A percentile compares a stretch with the other conserved stretches of the same genome.
These are phyloP conservation scores for Phaonia tiefii DNA, from an alignment of 2,888 invertebrate species.

Conservation along the genomic window DNA sequence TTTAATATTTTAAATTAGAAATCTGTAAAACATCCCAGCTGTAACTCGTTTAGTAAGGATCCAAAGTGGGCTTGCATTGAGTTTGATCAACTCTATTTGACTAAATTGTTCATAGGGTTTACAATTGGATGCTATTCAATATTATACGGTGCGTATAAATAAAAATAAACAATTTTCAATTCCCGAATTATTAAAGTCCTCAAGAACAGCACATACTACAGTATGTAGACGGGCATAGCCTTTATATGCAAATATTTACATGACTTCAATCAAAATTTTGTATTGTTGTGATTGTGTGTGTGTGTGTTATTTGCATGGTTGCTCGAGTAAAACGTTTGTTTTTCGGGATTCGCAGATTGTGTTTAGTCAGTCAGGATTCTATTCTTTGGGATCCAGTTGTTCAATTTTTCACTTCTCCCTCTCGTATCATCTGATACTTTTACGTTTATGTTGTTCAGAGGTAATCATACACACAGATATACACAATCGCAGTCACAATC, in stretches of 20 bases:
- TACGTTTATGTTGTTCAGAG: background rate
- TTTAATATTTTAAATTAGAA: too few species aligned
- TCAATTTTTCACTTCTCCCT: slow-evolving; percentile 10
- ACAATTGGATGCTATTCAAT: too few species aligned
- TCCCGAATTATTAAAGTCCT: too few species aligned
- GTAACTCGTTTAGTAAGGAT: too few species aligned
- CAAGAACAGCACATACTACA: too few species aligned
- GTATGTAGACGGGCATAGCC: slow-evolving; percentile 10
- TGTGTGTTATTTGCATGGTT: background rate
- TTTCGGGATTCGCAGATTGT: background rate
- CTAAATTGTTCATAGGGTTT: too few species aligned
- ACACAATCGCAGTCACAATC: background rate
- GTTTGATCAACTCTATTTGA: too few species aligned
- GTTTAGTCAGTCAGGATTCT: background rate
- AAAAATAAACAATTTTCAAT: too few species aligned
- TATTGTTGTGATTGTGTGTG: background rate
- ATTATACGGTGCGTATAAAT: too few species aligned
- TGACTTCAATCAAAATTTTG: slow-evolving; percentile 1
- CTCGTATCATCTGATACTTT: background rate
- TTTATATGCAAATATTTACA: slow-evolving; percentile 30
- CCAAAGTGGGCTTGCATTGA: too few species aligned
- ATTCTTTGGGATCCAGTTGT: background rate
- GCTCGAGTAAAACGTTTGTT: too few species aligned
- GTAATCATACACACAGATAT: slow-evolving; percentile 2
- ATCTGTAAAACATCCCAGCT: too few species aligned